Percentiles rank a stretch among this genome's conserved stretches.
These are phyloP conservation scores for Cremastinae sp. DNA, from an alignment of 2,888 invertebrate species.

Conservation along the genomic window DNA sequence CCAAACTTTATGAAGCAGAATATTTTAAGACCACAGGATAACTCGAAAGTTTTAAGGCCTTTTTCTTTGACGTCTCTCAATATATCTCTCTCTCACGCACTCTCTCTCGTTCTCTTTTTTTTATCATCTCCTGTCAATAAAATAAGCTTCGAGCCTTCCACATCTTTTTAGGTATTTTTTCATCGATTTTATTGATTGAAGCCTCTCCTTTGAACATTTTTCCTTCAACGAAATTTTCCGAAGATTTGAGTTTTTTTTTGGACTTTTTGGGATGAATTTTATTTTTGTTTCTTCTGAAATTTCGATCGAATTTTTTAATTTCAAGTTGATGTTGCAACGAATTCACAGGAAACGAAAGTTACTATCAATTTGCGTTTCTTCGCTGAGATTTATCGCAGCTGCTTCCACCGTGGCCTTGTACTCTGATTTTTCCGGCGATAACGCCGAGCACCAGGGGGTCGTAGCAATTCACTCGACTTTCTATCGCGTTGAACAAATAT, in stretches of 20 bases:
- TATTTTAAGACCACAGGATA: slow-evolving; percentile 7
- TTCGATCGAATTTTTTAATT: too few species aligned
- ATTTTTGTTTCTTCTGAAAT: too few species aligned
- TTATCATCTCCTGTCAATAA: too few species aligned
- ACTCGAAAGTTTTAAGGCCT: slow-evolving; percentile 10
- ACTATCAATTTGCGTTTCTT: slow-evolving; percentile 18
- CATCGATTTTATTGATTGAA: background rate
- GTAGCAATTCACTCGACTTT: slow-evolving; percentile 23
- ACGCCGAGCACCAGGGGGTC: background rate
- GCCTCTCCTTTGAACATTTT: background rate
- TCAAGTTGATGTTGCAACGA: too few species aligned
- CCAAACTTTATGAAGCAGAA: background rate
- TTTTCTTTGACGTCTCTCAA: background rate
- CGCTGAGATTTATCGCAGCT: slow-evolving; percentile 24
- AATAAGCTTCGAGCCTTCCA: too few species aligned
- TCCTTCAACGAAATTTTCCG: too few species aligned
- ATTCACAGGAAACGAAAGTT: too few species aligned
- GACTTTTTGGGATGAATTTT: too few species aligned
- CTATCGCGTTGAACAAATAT: background rate
- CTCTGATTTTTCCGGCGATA: slow-evolving; percentile 35
- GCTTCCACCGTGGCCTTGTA: slow-evolving; percentile 12
- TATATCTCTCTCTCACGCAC: too few species aligned
- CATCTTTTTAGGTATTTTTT: background rate
- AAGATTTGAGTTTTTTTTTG: too few species aligned
- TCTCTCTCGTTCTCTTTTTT: too few species aligned